These are phyloP conservation scores for Athalia cordata DNA, from an alignment of 2,888 invertebrate genomes.

Conservation along the genomic window DNA sequence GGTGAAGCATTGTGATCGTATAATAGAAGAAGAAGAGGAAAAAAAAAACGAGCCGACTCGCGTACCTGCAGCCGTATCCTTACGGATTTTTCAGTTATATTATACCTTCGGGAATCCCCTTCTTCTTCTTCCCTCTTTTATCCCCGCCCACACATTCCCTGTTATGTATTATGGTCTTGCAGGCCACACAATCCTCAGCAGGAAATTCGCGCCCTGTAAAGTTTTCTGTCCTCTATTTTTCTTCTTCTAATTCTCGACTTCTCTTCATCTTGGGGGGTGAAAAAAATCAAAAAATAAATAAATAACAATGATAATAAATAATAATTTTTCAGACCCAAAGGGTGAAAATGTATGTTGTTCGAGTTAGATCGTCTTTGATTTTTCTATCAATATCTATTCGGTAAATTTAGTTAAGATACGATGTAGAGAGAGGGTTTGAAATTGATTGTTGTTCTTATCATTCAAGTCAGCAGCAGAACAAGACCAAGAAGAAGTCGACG, in stretches of 20 bases:
- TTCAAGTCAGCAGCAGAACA: too few relatives aligned
- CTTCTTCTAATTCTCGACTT: too few relatives aligned
- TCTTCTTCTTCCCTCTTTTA: constrained; percentile 1
- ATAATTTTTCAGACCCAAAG: neutral
- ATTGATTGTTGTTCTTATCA: too few relatives aligned
- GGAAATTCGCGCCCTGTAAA: constrained; percentile 9
- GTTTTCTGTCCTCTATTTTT: neutral
- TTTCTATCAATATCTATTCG: too few relatives aligned
- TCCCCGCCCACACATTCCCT: constrained; percentile 33
- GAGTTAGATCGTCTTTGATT: too few relatives aligned
- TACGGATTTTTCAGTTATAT: constrained; percentile 47
- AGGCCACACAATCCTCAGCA: too few relatives aligned
- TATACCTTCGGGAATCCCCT: constrained; percentile 35
- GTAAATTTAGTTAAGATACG: too few relatives aligned
- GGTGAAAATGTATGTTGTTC: too few relatives aligned
- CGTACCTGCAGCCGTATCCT: constrained; percentile 59
- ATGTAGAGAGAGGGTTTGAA: too few relatives aligned
- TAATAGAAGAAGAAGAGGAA: constrained; percentile 30
- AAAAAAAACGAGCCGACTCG: constrained; percentile 59
- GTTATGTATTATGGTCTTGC: neutral
- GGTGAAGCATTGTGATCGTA: constrained; percentile 66
- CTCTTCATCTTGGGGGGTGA: neutral
- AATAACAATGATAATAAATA: too few relatives aligned
- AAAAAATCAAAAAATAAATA: neutral
- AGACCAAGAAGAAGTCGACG: neutral